Evolutionary conservation across 2,113 vertebrate species (phyloP).

Genomic region (Embiotoca jacksoni): DNA sequence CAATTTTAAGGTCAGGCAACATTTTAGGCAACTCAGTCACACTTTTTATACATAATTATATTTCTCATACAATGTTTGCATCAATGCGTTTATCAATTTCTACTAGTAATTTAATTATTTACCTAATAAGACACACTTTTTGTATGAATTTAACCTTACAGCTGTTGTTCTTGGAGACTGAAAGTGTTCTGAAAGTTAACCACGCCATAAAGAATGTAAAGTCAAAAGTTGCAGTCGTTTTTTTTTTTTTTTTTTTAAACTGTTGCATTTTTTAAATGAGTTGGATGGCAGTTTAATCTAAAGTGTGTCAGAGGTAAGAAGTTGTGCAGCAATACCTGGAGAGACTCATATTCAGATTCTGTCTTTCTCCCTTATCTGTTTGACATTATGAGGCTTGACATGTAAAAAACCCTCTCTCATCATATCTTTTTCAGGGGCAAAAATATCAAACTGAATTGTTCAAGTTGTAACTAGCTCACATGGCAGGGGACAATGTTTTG

Average conservation of each 20-base stretch:
- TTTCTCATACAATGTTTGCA: neutral
- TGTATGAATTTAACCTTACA: neutral
- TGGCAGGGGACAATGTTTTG: constrained; percentile 9
- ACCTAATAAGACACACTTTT: neutral
- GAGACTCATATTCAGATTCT: constrained; percentile 3
- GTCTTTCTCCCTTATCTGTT: neutral
- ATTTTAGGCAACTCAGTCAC: neutral
- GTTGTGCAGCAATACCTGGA: constrained; percentile 24
- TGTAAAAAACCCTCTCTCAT: neutral
- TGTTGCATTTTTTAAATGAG: constrained; percentile 32
- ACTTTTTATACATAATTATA: neutral
- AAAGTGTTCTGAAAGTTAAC: neutral
- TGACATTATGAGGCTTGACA: neutral
- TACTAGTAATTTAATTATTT: neutral
- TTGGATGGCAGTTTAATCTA: neutral
- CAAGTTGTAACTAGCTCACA: constrained; percentile 38
- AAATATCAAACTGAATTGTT: neutral
- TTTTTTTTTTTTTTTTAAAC: neutral
- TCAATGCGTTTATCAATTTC: neutral
- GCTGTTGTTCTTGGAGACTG: constrained; percentile 5
- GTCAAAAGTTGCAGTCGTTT: constrained; percentile 19
- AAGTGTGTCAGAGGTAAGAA: constrained; percentile 50
- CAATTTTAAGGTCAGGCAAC: neutral
- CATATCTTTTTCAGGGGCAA: neutral
- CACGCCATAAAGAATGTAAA: constrained; percentile 9